These are phyloP conservation scores for Pristionchus arcanus DNA, from an alignment of 2,888 invertebrate species.

Conservation along the genomic window DNA sequence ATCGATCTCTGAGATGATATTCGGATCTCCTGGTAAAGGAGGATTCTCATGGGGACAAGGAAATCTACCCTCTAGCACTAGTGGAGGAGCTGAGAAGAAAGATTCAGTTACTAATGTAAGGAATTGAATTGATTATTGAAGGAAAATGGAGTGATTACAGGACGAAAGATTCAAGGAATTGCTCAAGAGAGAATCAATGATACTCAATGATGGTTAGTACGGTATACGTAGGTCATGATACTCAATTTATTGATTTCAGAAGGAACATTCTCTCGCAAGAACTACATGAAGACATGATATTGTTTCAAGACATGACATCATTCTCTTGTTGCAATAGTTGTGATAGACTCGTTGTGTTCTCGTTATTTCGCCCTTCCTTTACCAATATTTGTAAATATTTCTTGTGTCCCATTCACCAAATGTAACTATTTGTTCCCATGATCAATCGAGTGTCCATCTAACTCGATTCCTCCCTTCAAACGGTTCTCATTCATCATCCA, in stretches of 20 bases:
- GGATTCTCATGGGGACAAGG: constrained; percentile 54
- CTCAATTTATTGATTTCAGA: constrained; percentile 12
- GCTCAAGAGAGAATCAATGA: constrained; percentile 40
- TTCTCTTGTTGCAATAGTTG: constrained; percentile 24
- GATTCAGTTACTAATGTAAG: constrained; percentile 46
- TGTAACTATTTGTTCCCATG: constrained; percentile 6
- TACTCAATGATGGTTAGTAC: constrained; percentile 53
- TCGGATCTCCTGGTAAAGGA: constrained; percentile 52
- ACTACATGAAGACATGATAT: constrained; percentile 34
- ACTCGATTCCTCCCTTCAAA: not conserved
- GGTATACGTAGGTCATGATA: not conserved
- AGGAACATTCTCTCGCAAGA: constrained; percentile 47
- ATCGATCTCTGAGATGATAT: constrained; percentile 56
- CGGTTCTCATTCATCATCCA: constrained; percentile 3
- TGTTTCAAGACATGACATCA: not conserved
- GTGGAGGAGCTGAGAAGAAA: constrained; percentile 9
- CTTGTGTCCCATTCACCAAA: not conserved
- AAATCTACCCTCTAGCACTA: not conserved
- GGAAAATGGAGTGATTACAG: not conserved
- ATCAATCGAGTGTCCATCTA: constrained; percentile 32
- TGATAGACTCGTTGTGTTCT: constrained; percentile 35
- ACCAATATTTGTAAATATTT: constrained; percentile 22
- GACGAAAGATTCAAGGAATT: constrained; percentile 53
- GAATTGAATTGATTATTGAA: not conserved
- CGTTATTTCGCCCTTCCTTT: not conserved